phyloP scores from a whole-genome alignment of 2,888 invertebrate genomes.

The Xanthorhoe designata region DNA sequence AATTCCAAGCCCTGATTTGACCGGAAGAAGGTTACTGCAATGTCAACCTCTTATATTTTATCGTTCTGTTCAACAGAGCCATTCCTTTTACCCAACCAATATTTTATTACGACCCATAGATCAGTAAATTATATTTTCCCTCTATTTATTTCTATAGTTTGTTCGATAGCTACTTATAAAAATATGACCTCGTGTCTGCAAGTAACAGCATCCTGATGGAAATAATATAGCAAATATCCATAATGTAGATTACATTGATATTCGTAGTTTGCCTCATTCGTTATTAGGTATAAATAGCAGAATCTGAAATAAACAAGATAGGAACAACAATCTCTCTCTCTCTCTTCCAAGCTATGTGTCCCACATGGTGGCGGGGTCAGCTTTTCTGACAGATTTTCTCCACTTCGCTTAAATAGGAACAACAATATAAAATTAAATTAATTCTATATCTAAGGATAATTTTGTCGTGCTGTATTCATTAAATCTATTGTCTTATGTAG shows the following conservation, averaged over 20 bases:
- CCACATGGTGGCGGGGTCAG: no score
- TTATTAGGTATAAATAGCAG: no score
- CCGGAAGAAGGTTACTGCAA: slow-evolving; percentile 19
- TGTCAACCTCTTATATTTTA: slow-evolving; percentile 15
- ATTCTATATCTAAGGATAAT: background rate
- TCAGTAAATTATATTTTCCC: background rate
- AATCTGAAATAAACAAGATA: no score
- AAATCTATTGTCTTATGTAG: slow-evolving; percentile 1
- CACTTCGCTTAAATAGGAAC: no score
- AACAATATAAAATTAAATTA: no score
- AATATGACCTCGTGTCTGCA: slow-evolving; percentile 6
- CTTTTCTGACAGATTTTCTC: no score
- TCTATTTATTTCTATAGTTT: background rate
- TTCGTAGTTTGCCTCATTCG: background rate
- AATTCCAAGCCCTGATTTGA: slow-evolving; percentile 12
- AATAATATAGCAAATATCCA: slow-evolving; percentile 7
- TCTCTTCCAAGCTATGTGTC: no score
- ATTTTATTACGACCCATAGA: background rate
- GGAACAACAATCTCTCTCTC: no score
- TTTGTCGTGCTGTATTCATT: background rate
- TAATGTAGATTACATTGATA: background rate
- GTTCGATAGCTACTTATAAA: background rate
- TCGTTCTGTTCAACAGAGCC: background rate
- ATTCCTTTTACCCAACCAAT: background rate
- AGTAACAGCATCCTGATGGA: slow-evolving; percentile 18